These are phyloP conservation scores for Drosophila serrata DNA, from an alignment of 1,140 invertebrate genomes.

Conservation along the genomic window DNA sequence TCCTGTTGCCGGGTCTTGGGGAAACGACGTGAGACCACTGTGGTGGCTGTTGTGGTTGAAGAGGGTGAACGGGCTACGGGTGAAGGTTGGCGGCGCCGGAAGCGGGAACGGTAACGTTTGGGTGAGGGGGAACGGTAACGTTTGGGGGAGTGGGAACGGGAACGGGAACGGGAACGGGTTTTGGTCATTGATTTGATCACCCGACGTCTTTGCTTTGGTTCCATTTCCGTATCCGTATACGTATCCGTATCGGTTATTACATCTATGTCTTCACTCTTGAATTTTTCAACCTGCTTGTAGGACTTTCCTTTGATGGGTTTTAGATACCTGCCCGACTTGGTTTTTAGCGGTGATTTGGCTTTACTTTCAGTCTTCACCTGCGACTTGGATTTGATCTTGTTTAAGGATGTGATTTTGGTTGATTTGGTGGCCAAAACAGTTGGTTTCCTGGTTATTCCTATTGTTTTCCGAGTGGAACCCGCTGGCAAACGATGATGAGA, in stretches of 20 bases:
- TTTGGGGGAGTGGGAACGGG: not conserved
- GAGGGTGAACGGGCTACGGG: too few relatives aligned
- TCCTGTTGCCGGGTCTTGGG: not conserved
- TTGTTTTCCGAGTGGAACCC: not conserved
- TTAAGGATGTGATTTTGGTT: accelerated
- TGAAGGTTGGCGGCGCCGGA: not conserved
- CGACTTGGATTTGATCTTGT: not conserved
- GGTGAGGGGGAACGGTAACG: not conserved
- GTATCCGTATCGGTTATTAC: too few relatives aligned
- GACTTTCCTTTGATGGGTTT: not conserved
- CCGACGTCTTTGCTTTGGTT: too few relatives aligned
- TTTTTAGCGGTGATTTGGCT: not conserved
- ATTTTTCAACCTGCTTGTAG: too few relatives aligned
- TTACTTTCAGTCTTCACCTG: not conserved
- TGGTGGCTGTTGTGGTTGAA: not conserved
- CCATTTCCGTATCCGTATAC: not conserved
- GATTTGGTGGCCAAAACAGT: not conserved
- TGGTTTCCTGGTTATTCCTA: not conserved
- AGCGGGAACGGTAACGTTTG: not conserved
- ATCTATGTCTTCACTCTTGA: too few relatives aligned
- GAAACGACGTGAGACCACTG: too few relatives aligned
- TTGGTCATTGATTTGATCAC: not conserved
- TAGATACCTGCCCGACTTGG: not conserved
- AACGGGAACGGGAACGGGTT: not conserved
- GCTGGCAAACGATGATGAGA: conserved; percentile 1